Evolutionary conservation across 2,797 vertebrate genomes (phyloP).

Genomic region (Phaenicophaeus curvirostris): DNA sequence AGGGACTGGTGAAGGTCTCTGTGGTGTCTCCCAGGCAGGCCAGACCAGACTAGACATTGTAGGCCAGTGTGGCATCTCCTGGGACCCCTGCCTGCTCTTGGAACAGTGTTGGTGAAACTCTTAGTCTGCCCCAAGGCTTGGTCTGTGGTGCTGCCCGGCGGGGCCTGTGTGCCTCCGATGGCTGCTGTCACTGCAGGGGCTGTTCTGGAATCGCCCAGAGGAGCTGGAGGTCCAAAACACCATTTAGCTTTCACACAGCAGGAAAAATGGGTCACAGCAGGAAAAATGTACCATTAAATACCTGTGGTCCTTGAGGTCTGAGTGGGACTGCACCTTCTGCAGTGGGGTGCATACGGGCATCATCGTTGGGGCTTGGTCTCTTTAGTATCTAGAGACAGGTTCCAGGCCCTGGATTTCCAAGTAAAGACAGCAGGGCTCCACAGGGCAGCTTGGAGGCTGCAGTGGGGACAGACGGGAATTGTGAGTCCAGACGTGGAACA

Average conservation of each 20-base stretch:
- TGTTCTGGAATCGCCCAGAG: not conserved
- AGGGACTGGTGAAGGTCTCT: not conserved
- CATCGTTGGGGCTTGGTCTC: not conserved
- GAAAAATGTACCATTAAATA: not conserved
- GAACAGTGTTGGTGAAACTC: not conserved
- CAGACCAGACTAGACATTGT: not conserved
- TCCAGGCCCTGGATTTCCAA: not conserved
- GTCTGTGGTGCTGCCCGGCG: not conserved
- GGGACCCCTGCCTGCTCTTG: not conserved
- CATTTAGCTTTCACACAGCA: not conserved
- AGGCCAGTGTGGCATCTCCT: not conserved
- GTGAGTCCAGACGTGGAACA: not conserved
- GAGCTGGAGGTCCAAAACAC: not conserved
- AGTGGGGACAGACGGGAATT: not conserved
- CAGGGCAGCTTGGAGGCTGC: not conserved
- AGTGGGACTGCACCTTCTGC: not conserved
- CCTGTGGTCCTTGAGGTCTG: not conserved
- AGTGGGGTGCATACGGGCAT: not conserved
- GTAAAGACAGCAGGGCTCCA: rapidly evolving
- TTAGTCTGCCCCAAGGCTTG: not conserved
- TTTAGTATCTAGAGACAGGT: not conserved
- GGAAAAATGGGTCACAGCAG: not conserved
- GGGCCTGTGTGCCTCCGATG: not conserved
- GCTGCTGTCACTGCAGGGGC: not conserved
- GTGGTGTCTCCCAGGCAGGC: not conserved